Evolutionary conservation across 1,140 invertebrate genomes (phyloP).

Genomic region (Chionoecetes opilio): DNA sequence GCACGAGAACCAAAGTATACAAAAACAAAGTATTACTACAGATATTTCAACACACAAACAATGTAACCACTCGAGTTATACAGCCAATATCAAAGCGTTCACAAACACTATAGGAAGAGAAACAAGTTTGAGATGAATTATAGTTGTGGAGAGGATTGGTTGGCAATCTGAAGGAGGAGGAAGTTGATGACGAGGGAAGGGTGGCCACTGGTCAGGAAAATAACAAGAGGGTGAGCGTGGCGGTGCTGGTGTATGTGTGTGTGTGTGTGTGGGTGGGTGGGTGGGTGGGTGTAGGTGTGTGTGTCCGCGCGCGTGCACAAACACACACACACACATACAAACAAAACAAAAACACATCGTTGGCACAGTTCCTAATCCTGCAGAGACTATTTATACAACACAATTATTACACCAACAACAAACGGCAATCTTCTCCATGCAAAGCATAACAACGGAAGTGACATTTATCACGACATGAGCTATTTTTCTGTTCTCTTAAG

Average conservation of each 20-base stretch:
- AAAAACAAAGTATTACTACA: background rate
- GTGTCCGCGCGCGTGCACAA: conserved; percentile 4
- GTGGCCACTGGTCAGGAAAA: conserved; percentile 6
- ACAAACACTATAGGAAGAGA: background rate
- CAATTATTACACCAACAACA: no score
- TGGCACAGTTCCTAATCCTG: no score
- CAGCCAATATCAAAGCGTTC: no score
- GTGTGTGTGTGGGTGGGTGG: background rate
- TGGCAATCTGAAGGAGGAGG: conserved; percentile 3
- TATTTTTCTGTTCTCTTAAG: no score
- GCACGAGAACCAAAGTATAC: background rate
- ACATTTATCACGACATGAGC: no score
- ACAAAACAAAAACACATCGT: no score
- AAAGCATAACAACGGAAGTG: no score
- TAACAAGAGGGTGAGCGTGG: conserved; percentile 25
- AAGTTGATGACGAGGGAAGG: background rate
- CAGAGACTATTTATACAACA: no score
- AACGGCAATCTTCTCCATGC: no score
- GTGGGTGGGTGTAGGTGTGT: background rate
- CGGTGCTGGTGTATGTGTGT: background rate
- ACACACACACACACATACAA: no score
- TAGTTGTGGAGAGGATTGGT: background rate
- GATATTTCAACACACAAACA: background rate
- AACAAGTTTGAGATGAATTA: conserved; percentile 21
- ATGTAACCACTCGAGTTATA: background rate